A percentile compares a stretch with the other conserved stretches of the same genome.
These are phyloP conservation scores for Proteles cristata DNA, from an alignment of 2,113 vertebrate genomes.

Conservation along the genomic window DNA sequence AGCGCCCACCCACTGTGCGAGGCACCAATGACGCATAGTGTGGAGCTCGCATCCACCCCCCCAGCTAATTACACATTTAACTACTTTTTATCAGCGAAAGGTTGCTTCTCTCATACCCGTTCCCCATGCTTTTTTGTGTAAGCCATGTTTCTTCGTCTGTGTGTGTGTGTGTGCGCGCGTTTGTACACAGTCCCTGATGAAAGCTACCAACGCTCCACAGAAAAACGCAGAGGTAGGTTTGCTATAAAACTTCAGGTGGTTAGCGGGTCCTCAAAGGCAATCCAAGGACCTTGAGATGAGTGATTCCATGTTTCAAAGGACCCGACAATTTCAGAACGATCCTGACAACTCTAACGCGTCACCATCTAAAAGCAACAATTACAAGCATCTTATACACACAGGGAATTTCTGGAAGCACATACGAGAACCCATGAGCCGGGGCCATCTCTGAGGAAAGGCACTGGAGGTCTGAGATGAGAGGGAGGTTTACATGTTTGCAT, in stretches of 20 bases:
- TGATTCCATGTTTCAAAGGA: neutral
- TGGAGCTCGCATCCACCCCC: neutral
- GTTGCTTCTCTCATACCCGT: neutral
- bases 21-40: neutral
- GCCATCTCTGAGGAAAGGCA: neutral
- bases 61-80: neutral
- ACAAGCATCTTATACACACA: neutral
- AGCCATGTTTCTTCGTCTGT: neutral
- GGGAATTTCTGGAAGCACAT: neutral
- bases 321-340: neutral
- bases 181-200: neutral
- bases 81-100: neutral
- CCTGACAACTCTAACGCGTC: neutral
- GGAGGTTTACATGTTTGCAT: neutral
- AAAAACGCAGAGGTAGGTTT: neutral
- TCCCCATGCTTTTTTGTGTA: neutral
- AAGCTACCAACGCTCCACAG: neutral
- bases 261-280: neutral
- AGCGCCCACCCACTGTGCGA: neutral
- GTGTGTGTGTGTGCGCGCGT: neutral
- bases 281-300: neutral
- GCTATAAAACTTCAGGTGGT: neutral
- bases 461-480: neutral
- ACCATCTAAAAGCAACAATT: neutral
- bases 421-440: neutral